phyloP scores from a whole-genome alignment of 2,797 vertebrate species.

The Melanotaenia maccullochi region DNA sequence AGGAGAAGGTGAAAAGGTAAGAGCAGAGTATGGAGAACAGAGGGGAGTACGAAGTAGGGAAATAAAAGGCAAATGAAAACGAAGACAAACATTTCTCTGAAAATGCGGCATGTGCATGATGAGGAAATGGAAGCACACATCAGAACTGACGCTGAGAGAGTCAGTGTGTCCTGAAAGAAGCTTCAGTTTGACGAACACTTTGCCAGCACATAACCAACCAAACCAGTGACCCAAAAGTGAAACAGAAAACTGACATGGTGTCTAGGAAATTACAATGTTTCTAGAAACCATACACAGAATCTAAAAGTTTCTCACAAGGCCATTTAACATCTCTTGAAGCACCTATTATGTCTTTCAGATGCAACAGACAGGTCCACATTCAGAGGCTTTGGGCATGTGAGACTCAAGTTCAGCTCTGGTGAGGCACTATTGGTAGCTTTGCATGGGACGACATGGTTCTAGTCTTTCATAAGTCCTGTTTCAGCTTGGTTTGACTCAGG shows the following conservation, averaged over 20 bases:
- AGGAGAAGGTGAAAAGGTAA: constrained; percentile 31
- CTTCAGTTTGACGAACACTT: constrained; percentile 27
- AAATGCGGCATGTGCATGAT: constrained; percentile 10
- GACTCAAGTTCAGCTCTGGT: background rate
- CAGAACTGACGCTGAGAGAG: constrained; percentile 9
- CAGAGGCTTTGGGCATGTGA: background rate
- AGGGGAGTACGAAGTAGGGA: constrained; percentile 12
- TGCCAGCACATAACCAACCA: background rate
- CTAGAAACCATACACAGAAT: background rate
- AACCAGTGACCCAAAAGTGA: constrained; percentile 6
- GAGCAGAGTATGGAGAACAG: background rate
- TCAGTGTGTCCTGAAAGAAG: constrained; percentile 20
- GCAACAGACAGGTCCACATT: background rate
- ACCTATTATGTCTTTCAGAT: background rate
- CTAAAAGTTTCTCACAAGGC: background rate
- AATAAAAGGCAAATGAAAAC: constrained; percentile 7
- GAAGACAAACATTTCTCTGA: background rate
- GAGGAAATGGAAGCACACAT: constrained; percentile 21
- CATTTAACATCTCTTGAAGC: background rate
- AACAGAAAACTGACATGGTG: background rate
- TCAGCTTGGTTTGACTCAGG: background rate
- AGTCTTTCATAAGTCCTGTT: background rate
- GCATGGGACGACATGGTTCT: background rate
- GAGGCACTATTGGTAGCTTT: background rate
- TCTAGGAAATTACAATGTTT: background rate